Base-by-base conservation (phyloP, 2,888 invertebrate genomes). In the Periphyllus acericola region DNA sequence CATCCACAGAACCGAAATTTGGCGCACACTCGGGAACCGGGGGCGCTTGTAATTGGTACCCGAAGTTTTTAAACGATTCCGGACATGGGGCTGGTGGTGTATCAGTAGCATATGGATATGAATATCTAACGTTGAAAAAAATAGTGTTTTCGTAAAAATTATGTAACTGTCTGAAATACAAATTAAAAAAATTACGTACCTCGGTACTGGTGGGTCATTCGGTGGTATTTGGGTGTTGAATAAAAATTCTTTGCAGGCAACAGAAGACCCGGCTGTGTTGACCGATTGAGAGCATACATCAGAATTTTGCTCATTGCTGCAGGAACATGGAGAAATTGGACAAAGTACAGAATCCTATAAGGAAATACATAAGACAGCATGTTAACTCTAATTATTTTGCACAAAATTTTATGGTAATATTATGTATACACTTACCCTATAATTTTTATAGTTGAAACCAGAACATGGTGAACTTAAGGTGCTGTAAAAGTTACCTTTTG, bases 31-130 rank as follows among this genome's bases (percentile, higher is more conserved):
- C 8, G 36, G 46, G 21, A 9, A 9, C 29, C 32, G 19, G 68
- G 14, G 81, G 81, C 9, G 71, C 29, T 82, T 82, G 81, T 21
- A 82, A 71, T 9, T 82, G 68, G 46, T 82, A 82, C 14, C 32
- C 68, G 9, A 82, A 82, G 32, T 82, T 71, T 40, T 71, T 29
- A 29, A 32, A 71, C n/a, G 81, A 46, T 46, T 68, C 46, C 40
- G 68, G 71, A 71, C 81, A 82, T 25, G 81, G 46, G 9, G 11
- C 29, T 3, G 21, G 8, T 9, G 68, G 81, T 19, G 21, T 46
- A 3, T 82, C 46, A 14, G 46, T 3, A 21, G 17, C 21, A 29
- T 82, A 82, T 2, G 68, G 5, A 80, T 80, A 80, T 17, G 81
- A 82, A 8, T 19, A 46, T 82, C 81, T 81, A n/a, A 25, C 46